These are phyloP conservation scores for Thalpophila matura DNA, from an alignment of 2,888 invertebrate species.

Conservation along the genomic window DNA sequence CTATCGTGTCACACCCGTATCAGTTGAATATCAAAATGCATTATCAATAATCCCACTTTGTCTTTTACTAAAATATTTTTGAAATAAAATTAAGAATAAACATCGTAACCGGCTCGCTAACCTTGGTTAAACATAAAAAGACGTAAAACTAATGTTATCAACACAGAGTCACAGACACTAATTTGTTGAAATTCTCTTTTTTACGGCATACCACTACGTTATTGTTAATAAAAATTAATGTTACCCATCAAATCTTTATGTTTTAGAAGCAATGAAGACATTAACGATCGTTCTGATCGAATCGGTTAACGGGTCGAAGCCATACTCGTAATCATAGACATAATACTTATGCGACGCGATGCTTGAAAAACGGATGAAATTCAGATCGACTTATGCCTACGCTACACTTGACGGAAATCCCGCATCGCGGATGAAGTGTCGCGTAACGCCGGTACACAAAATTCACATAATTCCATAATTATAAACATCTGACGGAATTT, in stretches of 20 bases:
- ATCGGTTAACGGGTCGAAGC: constrained; percentile 4
- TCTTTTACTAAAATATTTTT: too few species aligned
- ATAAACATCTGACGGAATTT: too few species aligned
- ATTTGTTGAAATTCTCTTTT: not conserved
- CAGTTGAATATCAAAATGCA: too few species aligned
- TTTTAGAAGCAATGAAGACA: constrained; percentile 6
- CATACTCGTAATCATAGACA: not conserved
- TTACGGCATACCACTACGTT: not conserved
- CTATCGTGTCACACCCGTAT: too few species aligned
- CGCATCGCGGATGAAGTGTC: too few species aligned
- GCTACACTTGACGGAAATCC: too few species aligned
- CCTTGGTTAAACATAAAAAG: not conserved
- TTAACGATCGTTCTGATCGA: not conserved
- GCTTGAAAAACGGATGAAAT: too few species aligned
- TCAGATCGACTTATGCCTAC: too few species aligned
- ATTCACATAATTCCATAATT: too few species aligned
- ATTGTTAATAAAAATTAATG: not conserved
- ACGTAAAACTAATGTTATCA: not conserved
- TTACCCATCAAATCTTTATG: constrained; percentile 1
- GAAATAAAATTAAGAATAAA: not conserved
- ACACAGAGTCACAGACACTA: not conserved
- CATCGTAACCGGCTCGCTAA: not conserved
- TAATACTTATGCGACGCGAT: too few species aligned
- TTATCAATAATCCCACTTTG: too few species aligned
- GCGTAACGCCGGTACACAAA: too few species aligned